phyloP scores from a whole-genome alignment of 2,888 invertebrate species.

The Troides helena region DNA sequence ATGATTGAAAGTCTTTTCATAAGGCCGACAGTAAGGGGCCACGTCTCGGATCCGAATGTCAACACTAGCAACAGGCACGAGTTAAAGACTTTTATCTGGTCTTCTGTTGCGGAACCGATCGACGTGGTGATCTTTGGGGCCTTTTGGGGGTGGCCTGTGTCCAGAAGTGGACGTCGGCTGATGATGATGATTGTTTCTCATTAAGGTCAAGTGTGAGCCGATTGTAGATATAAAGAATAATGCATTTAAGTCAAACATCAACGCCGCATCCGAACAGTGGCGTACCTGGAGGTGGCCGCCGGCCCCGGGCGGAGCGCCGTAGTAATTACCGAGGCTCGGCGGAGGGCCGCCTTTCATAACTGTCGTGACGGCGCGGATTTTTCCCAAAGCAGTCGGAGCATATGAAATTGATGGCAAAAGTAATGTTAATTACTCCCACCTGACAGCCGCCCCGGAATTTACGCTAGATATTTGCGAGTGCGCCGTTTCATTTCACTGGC shows the following conservation, averaged over 20 bases:
- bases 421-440: conserved; percentile 28
- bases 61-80: too few relatives aligned
- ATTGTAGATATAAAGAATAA: too few relatives aligned
- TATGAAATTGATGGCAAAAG: conserved; percentile 27
- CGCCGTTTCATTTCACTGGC: conserved; percentile 6
- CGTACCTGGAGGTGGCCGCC: conserved; percentile 4
- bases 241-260: conserved; percentile 9
- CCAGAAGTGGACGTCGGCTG: too few relatives aligned
- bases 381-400: conserved; percentile 22
- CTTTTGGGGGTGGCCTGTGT: too few relatives aligned
- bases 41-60: too few relatives aligned
- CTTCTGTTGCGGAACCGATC: too few relatives aligned
- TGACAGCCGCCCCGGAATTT: conserved; percentile 19
- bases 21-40: too few relatives aligned
- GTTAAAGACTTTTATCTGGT: too few relatives aligned
- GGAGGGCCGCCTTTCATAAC: conserved; percentile 46
- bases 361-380: conserved; percentile 36
- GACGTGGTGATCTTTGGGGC: too few relatives aligned
- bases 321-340: conserved; percentile 54
- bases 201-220: too few relatives aligned
- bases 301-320: conserved; percentile 36
- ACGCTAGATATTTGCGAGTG: conserved; percentile 12
- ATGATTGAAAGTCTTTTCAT: too few relatives aligned
- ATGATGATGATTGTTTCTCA: too few relatives aligned
- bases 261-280: conserved; percentile 7